Percentiles rank a stretch among this genome's conserved stretches.
Evolutionary conservation across 2,888 invertebrate genomes (phyloP).

Genomic region (Drosophila prostipennis): DNA sequence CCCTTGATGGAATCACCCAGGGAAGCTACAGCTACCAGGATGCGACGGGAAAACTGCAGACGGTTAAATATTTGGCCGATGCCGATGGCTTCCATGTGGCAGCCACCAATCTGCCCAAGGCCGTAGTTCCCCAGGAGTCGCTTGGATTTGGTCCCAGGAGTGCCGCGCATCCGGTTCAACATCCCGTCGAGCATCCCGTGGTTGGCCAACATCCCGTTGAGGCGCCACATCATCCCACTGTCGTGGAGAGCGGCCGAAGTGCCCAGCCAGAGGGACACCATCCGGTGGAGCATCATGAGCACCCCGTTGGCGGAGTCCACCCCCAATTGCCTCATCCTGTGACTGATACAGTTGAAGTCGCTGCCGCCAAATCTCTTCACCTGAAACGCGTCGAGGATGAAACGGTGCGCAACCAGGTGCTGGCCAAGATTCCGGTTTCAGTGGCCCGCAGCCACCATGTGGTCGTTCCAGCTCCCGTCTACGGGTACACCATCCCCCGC

Average conservation of each 20-base stretch:
- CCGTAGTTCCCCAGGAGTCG: slow-evolving; percentile 35
- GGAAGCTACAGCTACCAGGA: slow-evolving; percentile 87
- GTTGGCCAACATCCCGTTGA: slow-evolving; percentile 33
- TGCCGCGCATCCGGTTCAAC: slow-evolving; percentile 23
- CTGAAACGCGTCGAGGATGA: slow-evolving; percentile 71
- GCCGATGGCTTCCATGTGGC: slow-evolving; percentile 87
- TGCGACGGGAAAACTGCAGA: slow-evolving; percentile 86
- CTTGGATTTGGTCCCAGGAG: slow-evolving; percentile 16
- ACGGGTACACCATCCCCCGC: slow-evolving; percentile 56
- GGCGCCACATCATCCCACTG: slow-evolving; percentile 8
- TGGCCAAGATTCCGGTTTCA: slow-evolving; percentile 37
- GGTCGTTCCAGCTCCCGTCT: slow-evolving; percentile 56
- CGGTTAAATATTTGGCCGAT: slow-evolving; percentile 86
- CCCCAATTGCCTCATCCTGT: slow-evolving; percentile 72
- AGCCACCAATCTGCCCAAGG: slow-evolving; percentile 86
- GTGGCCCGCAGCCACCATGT: slow-evolving; percentile 53
- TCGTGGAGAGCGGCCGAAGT: slow-evolving; percentile 17
- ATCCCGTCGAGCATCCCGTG: slow-evolving; percentile 10
- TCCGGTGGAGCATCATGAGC: slow-evolving; percentile 16
- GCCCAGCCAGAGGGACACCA: slow-evolving; percentile 8
- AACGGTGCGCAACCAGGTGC: slow-evolving; percentile 63
- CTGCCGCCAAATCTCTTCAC: slow-evolving; percentile 72
- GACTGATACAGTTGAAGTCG: slow-evolving; percentile 84
- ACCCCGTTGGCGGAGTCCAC: slow-evolving; percentile 19
- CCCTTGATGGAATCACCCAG: slow-evolving; percentile 86